phyloP scores from a whole-genome alignment of 2,797 vertebrate species.

The Eulemur albifrons region DNA sequence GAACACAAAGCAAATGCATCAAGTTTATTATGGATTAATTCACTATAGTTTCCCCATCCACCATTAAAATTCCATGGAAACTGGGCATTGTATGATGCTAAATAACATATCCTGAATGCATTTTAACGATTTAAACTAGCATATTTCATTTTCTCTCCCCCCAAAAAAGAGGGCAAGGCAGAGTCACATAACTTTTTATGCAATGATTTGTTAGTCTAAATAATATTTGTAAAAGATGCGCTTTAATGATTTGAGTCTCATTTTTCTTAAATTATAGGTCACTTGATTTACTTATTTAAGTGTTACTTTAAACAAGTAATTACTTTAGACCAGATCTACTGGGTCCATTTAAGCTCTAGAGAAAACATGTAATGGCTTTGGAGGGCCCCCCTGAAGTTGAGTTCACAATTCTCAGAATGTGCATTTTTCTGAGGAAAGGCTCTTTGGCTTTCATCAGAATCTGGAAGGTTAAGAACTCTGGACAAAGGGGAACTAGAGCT shows the following conservation, averaged over 20 bases:
- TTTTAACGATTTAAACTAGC: constrained; percentile 47
- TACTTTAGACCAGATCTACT: constrained; percentile 29
- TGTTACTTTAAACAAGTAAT: constrained; percentile 37
- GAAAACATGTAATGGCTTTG: not conserved
- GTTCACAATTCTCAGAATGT: not conserved
- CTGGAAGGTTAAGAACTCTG: constrained; percentile 28
- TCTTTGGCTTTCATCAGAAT: constrained; percentile 26
- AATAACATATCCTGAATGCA: not conserved
- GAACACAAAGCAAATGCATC: not conserved
- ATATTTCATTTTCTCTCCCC: not conserved
- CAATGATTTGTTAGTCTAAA: not conserved
- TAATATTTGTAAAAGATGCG: constrained; percentile 31
- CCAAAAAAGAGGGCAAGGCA: not conserved
- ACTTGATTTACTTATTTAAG: constrained; percentile 46
- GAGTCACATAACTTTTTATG: not conserved
- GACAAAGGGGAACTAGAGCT: constrained; percentile 4
- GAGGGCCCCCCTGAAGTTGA: not conserved
- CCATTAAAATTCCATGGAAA: constrained; percentile 25
- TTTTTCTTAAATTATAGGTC: constrained; percentile 13
- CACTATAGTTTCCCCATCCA: not conserved
- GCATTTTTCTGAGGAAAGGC: constrained; percentile 12
- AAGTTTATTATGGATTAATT: not conserved
- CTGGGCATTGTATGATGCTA: not conserved
- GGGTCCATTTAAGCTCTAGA: not conserved
- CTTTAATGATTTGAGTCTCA: constrained; percentile 15